Evolutionary conservation across 2,888 invertebrate species (phyloP).

Genomic region (Andrena minutula): DNA sequence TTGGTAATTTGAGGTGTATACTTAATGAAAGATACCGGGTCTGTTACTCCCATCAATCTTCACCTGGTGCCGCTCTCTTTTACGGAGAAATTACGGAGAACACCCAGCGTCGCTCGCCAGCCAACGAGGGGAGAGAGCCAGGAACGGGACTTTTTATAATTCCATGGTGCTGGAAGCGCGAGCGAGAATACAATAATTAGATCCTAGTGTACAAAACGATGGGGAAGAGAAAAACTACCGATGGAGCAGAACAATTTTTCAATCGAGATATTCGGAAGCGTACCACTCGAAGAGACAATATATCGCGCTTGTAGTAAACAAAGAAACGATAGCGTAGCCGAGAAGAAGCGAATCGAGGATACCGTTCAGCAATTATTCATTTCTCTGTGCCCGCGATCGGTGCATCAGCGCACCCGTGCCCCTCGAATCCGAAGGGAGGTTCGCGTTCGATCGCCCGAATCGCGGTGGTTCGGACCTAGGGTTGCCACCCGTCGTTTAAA

Average conservation of each 20-base stretch:
- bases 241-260: neutral
- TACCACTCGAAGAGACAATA: slow-evolving; percentile 15
- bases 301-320: slow-evolving; percentile 6
- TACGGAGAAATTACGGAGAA: neutral
- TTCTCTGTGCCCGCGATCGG: slow-evolving; percentile 9
- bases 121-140: neutral
- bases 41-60: too few relatives aligned
- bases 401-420: slow-evolving; percentile 7
- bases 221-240: neutral
- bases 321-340: slow-evolving; percentile 11
- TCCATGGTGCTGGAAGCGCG: slow-evolving; percentile 21
- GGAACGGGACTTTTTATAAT: slow-evolving; percentile 1
- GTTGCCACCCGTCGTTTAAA: neutral
- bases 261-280: slow-evolving; percentile 15
- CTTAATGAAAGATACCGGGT: too few relatives aligned
- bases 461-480: neutral
- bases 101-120: neutral
- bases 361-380: slow-evolving; percentile 25
- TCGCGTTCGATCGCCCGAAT: slow-evolving; percentile 4
- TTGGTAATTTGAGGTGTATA: neutral
- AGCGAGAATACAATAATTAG: slow-evolving; percentile 41
- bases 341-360: slow-evolving; percentile 21
- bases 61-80: neutral
- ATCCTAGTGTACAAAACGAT: slow-evolving; percentile 20
- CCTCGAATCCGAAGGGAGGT: slow-evolving; percentile 20